Base-by-base conservation (phyloP, 1,140 invertebrate species). In the Caenorhabditis brenneri region DNA sequence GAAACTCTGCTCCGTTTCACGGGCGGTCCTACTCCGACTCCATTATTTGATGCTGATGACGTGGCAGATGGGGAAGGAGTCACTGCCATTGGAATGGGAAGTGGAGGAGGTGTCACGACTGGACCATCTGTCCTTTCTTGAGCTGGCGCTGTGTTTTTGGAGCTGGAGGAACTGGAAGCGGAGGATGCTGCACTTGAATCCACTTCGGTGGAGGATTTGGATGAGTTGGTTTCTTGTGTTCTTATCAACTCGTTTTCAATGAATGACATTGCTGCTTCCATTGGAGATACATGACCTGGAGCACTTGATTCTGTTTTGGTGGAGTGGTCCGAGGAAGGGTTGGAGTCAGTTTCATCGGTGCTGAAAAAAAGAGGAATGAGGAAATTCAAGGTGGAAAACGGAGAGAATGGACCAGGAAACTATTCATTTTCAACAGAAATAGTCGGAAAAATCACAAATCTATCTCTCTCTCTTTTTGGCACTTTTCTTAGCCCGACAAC, bases 231-330 rank as follows among this genome's bases (percentile, higher is more conserved):
- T 19, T 74, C 65, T 46, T 79, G 42, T 9, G 42, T 79, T 46
- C 78, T 39, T 15, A 83, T 65, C 24, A 83, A n/a, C 19, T 83
- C 82, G n/a, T 83, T 65, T 48, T 83, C 82, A 36, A 83, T 83
- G 39, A 82, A 69, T 0, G 82, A 83, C 48, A 83, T 83, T 0
- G 82, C 82, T n/a, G 53, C 53, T 31, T 83, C 82, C 82, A 83
- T 83, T 2, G 82, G 82, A 12, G 69, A 79, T 22, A 55, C 53
- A 4, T 83, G 53, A 9, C 48, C 82, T 16, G 58, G 58, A 33
- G 46, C 65, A 42, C 42, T 74, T 19, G 69, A 27, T 48, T 53
- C 65, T 46, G 19, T 7, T 22, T 39, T 74, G 1, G 33, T 12
- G 9, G 31, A 36, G 33, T 22, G 82, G 0, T 46, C 42, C 4